Conservation (phyloP, 2,797 vertebrate genomes). For the Nyctalus aviator region DNA sequence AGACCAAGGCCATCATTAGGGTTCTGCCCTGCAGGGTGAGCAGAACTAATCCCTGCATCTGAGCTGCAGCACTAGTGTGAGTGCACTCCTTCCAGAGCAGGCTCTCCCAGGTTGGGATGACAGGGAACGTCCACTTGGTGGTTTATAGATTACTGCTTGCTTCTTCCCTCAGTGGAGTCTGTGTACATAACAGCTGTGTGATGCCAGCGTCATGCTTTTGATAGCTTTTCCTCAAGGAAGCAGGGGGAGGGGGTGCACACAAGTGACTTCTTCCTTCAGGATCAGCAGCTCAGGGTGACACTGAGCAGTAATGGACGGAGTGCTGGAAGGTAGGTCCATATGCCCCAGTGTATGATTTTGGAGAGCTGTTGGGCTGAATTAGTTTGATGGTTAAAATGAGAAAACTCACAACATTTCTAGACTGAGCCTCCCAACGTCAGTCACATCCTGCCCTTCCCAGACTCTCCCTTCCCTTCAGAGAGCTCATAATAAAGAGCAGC, state of each 20-base stretch:
- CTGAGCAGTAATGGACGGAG: neutral
- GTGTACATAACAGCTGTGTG: neutral
- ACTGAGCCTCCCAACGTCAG: neutral
- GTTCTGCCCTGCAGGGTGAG: neutral
- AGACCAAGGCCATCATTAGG: neutral
- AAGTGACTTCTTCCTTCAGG: neutral
- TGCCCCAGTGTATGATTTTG: too few species aligned
- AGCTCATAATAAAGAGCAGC: neutral
- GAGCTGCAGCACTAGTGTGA: neutral
- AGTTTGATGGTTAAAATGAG: neutral
- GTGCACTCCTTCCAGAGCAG: neutral
- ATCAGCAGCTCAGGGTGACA: neutral
- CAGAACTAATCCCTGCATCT: neutral
- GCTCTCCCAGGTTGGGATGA: neutral
- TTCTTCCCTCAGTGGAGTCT: neutral
- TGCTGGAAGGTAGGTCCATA: neutral
- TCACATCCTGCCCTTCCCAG: neutral
- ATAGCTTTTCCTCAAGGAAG: neutral
- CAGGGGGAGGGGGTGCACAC: neutral
- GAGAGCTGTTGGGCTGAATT: neutral
- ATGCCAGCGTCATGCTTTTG: neutral
- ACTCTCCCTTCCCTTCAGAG: neutral
- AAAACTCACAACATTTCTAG: neutral
- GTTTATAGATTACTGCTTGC: neutral
- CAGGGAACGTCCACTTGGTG: neutral